Evolutionary conservation across 2,888 invertebrate species (phyloP).

Genomic region (Drosophila mimica): DNA sequence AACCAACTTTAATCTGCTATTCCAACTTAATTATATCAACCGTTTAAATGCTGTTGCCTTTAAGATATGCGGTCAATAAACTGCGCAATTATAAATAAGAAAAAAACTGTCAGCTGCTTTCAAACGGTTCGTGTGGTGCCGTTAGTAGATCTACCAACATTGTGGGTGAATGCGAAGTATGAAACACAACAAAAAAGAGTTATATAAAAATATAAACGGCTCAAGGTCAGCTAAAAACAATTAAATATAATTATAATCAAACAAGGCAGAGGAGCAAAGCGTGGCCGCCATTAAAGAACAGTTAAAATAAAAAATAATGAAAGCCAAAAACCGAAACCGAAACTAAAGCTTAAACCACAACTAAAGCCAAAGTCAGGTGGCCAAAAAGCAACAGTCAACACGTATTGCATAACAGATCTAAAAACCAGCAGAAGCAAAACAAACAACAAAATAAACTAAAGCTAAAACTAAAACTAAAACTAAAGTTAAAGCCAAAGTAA

Average conservation of each 20-base stretch:
- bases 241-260: slow-evolving; percentile 73
- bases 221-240: slow-evolving; percentile 77
- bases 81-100: slow-evolving; percentile 16
- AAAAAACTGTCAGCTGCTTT: slow-evolving; percentile 46
- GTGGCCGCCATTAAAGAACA: slow-evolving; percentile 62
- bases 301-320: slow-evolving; percentile 64
- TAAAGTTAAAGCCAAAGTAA: slow-evolving; percentile 55
- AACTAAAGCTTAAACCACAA: slow-evolving; percentile 45
- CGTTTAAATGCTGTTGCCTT: slow-evolving; percentile 7
- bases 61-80: slow-evolving; percentile 52
- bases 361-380: slow-evolving; percentile 19
- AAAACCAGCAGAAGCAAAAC: slow-evolving; percentile 32
- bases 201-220: slow-evolving; percentile 47
- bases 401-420: slow-evolving; percentile 70
- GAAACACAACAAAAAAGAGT: slow-evolving; percentile 22
- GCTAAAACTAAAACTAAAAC: neutral
- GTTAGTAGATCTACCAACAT: slow-evolving; percentile 36
- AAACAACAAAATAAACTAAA: slow-evolving; percentile 46
- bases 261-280: slow-evolving; percentile 62
- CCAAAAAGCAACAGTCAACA: slow-evolving; percentile 29
- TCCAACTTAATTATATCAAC: neutral
- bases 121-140: slow-evolving; percentile 47
- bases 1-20: neutral
- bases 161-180: slow-evolving; percentile 44
- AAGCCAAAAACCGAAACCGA: slow-evolving; percentile 80